These are phyloP conservation scores for Alloplasta piceator DNA, from an alignment of 2,888 invertebrate species.

Conservation along the genomic window DNA sequence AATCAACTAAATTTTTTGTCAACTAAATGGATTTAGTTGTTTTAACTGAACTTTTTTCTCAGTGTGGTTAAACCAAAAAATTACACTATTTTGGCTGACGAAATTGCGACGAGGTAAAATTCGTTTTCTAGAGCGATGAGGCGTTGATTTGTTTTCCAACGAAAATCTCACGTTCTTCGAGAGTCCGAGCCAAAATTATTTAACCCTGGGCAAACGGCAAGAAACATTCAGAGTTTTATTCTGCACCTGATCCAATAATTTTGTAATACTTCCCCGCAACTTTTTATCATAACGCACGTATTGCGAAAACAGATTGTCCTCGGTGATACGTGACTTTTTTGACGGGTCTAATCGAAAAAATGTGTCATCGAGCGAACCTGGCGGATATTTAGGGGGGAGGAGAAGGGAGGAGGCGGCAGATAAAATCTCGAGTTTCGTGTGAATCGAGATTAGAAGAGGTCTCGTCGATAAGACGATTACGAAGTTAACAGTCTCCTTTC, in stretches of 20 bases:
- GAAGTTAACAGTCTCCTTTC: background rate
- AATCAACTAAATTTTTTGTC: too few relatives aligned
- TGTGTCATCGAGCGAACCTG: constrained; percentile 28
- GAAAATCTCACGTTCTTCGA: constrained; percentile 11
- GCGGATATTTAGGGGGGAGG: constrained; percentile 23
- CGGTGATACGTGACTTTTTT: too few relatives aligned
- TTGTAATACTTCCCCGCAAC: constrained; percentile 25
- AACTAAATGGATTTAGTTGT: too few relatives aligned
- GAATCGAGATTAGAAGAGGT: constrained; percentile 50
- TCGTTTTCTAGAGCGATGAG: too few relatives aligned
- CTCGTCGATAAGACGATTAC: constrained; percentile 44
- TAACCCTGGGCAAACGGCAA: constrained; percentile 21
- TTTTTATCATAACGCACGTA: too few relatives aligned
- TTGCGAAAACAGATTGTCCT: too few relatives aligned
- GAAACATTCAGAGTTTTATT: constrained; percentile 19
- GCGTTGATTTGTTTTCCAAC: constrained; percentile 33
- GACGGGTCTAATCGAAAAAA: too few relatives aligned
- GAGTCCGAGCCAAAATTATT: constrained; percentile 45
- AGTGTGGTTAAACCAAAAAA: too few relatives aligned
- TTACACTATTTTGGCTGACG: too few relatives aligned
- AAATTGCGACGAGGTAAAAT: too few relatives aligned
- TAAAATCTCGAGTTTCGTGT: constrained; percentile 27
- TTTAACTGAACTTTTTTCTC: too few relatives aligned
- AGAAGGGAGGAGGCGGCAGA: background rate
- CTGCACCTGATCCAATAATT: constrained; percentile 47